Evolutionary conservation across 2,888 invertebrate genomes (phyloP), one percentile per base, ranked within the genome.

Genomic region (Hirtodrosophila confusa): DNA sequence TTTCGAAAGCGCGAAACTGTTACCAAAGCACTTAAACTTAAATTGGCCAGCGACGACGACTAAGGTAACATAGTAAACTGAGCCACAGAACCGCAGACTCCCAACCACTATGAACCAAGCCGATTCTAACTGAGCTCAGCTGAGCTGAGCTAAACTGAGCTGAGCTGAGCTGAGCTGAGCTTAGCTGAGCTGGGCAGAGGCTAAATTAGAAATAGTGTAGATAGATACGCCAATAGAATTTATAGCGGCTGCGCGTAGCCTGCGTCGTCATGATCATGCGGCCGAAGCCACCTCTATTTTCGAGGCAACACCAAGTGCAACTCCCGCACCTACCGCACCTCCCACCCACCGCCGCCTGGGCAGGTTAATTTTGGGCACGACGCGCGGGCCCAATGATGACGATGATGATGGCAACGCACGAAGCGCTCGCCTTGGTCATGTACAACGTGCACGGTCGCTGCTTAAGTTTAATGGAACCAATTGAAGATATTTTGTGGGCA

Each of bases 381-480:
- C 77, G 70, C 78, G 49, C 67, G 55, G 58, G 48, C 54, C 50
- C 63, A 75, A 76, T 75, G 72, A 70, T 73, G 86, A 86, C 80
- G 80, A 76, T 80, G 86, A 80, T 80, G 86, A 78, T 73, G 83
- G 80, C 86, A 77, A 85, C 86, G 84, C 84, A 85, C 84, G 84
- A 85, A 86, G 78, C 69, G 43, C 49, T 62, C 49, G 61, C 56
- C 62, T 57, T 62, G 72, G 66, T 58, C 76, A 66, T 74, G 69
- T 74, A 57, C 74, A 69, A 66, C 79, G 78, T 79, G 65, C 76
- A 75, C 64, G 61, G 73, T 54, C 55, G 74, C 79, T 68, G 78
- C 83, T 84, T 80, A 82, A 79, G 86, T 89, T 88, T 88, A 88
- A 88, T 88, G 86, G 86, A 80, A 87, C 88, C 89, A 89, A 88